phyloP scores from a whole-genome alignment of 2,113 vertebrate genomes.

The Hipposideros armiger region DNA sequence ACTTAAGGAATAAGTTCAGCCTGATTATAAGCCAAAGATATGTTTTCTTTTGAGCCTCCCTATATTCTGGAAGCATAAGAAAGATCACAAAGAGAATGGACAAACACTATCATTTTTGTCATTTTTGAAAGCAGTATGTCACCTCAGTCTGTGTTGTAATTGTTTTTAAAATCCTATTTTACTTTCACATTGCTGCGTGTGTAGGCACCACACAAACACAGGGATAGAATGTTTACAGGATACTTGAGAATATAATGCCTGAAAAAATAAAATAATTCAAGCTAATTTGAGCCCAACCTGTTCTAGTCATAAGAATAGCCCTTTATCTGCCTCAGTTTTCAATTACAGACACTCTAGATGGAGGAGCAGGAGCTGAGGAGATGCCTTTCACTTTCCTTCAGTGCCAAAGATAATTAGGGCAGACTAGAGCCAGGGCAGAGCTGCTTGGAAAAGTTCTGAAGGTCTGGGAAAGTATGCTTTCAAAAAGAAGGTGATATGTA shows the following conservation, averaged over 20 bases:
- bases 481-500: neutral
- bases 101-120: neutral
- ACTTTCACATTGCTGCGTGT: neutral
- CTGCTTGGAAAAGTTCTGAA: neutral
- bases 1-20: neutral
- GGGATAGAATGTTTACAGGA: neutral
- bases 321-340: constrained; percentile 46
- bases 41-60: neutral
- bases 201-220: neutral
- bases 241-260: neutral
- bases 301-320: constrained; percentile 24
- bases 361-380: neutral
- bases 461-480: neutral
- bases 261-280: constrained; percentile 41
- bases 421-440: neutral
- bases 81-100: neutral
- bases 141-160: neutral
- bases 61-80: neutral
- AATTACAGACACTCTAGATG: constrained; percentile 23
- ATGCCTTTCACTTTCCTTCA: neutral
- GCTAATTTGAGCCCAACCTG: neutral
- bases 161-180: constrained; percentile 18
- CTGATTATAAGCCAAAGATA: neutral
- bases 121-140: neutral
- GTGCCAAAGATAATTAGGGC: constrained; percentile 21